Evolutionary conservation across 2,113 vertebrate genomes (phyloP).

Genomic region (Suricata suricatta): DNA sequence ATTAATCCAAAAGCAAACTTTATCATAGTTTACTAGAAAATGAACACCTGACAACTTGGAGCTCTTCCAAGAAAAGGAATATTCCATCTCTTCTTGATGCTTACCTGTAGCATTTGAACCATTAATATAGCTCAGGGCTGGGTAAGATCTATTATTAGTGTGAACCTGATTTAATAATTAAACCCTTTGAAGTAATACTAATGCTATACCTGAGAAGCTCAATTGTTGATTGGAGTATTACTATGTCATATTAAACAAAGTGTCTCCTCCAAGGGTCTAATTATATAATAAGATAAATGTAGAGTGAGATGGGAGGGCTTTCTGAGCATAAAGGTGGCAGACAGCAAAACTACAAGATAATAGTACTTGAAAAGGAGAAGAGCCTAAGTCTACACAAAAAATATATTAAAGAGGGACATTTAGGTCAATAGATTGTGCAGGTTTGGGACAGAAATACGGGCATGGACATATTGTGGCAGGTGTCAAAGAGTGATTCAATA

Average conservation of each 20-base stretch:
- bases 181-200: not conserved
- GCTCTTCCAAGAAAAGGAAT: not conserved
- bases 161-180: constrained; percentile 41
- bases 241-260: constrained; percentile 24
- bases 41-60: not conserved
- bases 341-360: not conserved
- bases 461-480: not conserved
- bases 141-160: not conserved
- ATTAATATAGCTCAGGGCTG: constrained; percentile 41
- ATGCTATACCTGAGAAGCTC: not conserved
- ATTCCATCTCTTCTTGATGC: not conserved
- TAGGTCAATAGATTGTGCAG: not conserved
- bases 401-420: not conserved
- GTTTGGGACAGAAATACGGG: not conserved
- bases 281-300: constrained; percentile 35
- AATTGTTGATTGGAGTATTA: not conserved
- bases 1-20: not conserved
- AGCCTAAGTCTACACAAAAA: not conserved
- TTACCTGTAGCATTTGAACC: constrained; percentile 1
- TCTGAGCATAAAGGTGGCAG: not conserved
- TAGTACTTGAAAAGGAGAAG: not conserved
- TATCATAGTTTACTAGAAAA: constrained; percentile 6
- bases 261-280: not conserved
- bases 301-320: not conserved
- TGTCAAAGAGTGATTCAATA: not conserved